A percentile compares a stretch with the other conserved stretches of the same genome.
Conservation (phyloP, 2,797 vertebrate genomes). For the Ataeniobius toweri region DNA sequence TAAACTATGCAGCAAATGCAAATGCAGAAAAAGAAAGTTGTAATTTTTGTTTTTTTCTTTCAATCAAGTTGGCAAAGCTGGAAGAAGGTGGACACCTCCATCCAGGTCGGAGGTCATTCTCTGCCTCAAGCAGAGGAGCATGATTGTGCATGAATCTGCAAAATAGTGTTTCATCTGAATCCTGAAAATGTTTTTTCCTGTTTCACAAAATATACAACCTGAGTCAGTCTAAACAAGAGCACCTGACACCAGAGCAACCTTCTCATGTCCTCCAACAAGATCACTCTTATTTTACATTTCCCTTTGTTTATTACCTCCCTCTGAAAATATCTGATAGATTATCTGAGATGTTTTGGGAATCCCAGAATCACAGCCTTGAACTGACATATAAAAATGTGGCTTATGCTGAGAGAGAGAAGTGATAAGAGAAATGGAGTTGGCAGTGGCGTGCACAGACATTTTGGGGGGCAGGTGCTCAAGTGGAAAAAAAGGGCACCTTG, state of each 20-base stretch:
- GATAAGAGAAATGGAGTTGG: constrained; percentile 5
- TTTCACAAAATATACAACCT: neutral
- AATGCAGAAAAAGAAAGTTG: neutral
- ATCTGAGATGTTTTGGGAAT: constrained; percentile 75
- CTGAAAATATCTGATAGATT: constrained; percentile 54
- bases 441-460: no score
- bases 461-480: no score
- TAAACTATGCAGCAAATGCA: neutral
- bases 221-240: constrained; percentile 9
- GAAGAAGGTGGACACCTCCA: no score
- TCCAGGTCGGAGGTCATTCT: no score
- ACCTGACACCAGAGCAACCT: constrained; percentile 27
- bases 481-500: no score
- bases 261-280: constrained; percentile 66
- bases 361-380: constrained; percentile 44
- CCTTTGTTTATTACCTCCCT: constrained; percentile 43
- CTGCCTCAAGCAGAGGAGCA: no score
- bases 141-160: neutral
- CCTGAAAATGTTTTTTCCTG: neutral
- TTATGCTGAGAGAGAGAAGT: constrained; percentile 15
- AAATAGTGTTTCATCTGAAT: neutral
- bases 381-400: constrained; percentile 47
- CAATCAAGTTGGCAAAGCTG: no score
- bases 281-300: constrained; percentile 39
- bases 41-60: no score